Percentiles rank a stretch among this genome's conserved stretches.
Evolutionary conservation across 1,140 invertebrate genomes (phyloP).

Genomic region (Pachypsylla venusta): DNA sequence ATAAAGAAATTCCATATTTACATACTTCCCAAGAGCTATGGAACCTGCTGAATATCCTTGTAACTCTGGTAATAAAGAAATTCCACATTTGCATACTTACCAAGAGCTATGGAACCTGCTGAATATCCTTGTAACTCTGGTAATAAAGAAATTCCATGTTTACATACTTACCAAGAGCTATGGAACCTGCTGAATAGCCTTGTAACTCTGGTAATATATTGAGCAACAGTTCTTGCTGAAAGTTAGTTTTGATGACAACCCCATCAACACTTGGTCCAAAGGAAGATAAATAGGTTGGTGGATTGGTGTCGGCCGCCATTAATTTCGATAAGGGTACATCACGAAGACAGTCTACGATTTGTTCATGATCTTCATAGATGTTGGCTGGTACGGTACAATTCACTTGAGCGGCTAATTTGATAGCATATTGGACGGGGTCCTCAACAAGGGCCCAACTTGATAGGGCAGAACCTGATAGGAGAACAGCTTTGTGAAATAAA

Average conservation of each 20-base stretch:
- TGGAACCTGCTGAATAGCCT: constrained; percentile 19
- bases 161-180: constrained; percentile 7
- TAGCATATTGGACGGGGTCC: constrained; percentile 71
- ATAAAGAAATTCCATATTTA: too few relatives aligned
- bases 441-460: constrained; percentile 87
- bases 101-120: constrained; percentile 10
- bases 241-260: constrained; percentile 66
- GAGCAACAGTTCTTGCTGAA: constrained; percentile 49
- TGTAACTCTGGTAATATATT: constrained; percentile 25
- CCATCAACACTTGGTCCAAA: constrained; percentile 77
- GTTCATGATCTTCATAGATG: constrained; percentile 56
- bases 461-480: constrained; percentile 80
- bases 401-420: constrained; percentile 63
- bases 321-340: constrained; percentile 60
- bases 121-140: constrained; percentile 24
- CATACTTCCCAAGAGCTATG: constrained; percentile 7
- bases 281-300: constrained; percentile 67
- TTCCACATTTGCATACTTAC: too few relatives aligned
- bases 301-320: constrained; percentile 56
- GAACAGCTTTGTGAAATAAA: constrained; percentile 66
- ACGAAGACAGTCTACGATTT: constrained; percentile 63
- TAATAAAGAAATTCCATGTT: too few relatives aligned
- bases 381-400: constrained; percentile 75
- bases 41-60: constrained; percentile 20
- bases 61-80: constrained; percentile 25